A percentile compares a stretch with the other conserved stretches of the same genome.
Evolutionary conservation across 2,113 vertebrate genomes (phyloP).

Genomic region (Bombycilla garrulus): DNA sequence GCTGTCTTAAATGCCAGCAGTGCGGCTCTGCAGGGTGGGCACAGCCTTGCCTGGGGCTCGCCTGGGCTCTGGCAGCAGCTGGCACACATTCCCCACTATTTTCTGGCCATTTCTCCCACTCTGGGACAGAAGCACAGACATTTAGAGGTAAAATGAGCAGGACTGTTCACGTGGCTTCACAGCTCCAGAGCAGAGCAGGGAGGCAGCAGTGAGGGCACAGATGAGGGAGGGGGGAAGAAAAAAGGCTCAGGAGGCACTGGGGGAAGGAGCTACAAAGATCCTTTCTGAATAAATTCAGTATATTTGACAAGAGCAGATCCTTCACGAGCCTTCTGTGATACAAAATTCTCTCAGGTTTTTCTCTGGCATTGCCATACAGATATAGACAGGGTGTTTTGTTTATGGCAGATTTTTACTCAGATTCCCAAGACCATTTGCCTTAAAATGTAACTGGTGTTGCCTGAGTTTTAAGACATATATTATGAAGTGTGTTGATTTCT

Average conservation of each 20-base stretch:
- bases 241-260: neutral
- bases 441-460: neutral
- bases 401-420: neutral
- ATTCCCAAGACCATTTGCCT: neutral
- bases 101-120: no score
- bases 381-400: neutral
- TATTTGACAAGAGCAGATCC: neutral
- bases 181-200: neutral
- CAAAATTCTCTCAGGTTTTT: neutral
- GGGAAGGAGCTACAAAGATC: neutral
- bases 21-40: neutral
- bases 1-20: neutral
- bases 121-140: neutral
- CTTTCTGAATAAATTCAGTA: neutral
- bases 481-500: neutral
- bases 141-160: neutral
- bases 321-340: neutral
- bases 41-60: neutral
- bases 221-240: neutral
- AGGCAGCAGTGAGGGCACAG: neutral
- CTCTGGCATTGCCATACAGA: neutral
- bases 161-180: fast-evolving
- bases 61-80: fast-evolving
- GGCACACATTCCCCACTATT: neutral
- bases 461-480: neutral